Evolutionary conservation across 2,113 vertebrate genomes (phyloP).

Genomic region (Spermophilus dauricus): DNA sequence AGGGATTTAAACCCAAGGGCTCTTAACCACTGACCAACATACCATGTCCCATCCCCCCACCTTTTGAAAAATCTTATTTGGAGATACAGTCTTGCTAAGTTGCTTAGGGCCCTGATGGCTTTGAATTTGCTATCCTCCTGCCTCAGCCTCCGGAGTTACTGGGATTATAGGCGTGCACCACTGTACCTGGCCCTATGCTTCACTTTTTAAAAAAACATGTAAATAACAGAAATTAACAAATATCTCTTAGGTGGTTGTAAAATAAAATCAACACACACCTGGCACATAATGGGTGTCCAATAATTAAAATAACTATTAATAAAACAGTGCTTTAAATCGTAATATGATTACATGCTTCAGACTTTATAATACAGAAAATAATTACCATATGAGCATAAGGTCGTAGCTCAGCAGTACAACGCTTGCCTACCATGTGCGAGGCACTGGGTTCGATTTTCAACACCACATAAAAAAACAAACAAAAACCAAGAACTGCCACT

Average conservation of each 20-base stretch:
- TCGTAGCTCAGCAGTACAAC: background rate
- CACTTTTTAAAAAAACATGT: background rate
- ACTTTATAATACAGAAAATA: constrained; percentile 47
- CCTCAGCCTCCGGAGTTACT: too few relatives aligned
- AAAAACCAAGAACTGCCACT: constrained; percentile 12
- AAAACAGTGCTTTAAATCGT: constrained; percentile 40
- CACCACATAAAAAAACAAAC: too few relatives aligned
- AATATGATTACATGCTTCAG: constrained; percentile 34
- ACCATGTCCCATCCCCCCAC: too few relatives aligned
- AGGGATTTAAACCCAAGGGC: too few relatives aligned
- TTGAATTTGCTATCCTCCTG: too few relatives aligned
- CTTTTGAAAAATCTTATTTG: too few relatives aligned
- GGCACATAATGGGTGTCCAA: background rate
- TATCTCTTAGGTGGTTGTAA: background rate
- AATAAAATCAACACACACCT: constrained; percentile 29
- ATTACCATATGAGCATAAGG: background rate
- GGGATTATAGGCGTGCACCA: too few relatives aligned
- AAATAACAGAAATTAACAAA: constrained; percentile 16
- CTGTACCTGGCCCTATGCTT: background rate
- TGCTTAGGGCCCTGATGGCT: too few relatives aligned
- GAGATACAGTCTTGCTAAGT: too few relatives aligned
- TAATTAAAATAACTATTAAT: constrained; percentile 37
- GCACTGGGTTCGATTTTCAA: too few relatives aligned
- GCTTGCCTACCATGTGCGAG: too few relatives aligned
- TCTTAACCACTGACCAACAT: too few relatives aligned